Conservation (phyloP, 2,888 invertebrate genomes). For the Drosophila limbata region DNA sequence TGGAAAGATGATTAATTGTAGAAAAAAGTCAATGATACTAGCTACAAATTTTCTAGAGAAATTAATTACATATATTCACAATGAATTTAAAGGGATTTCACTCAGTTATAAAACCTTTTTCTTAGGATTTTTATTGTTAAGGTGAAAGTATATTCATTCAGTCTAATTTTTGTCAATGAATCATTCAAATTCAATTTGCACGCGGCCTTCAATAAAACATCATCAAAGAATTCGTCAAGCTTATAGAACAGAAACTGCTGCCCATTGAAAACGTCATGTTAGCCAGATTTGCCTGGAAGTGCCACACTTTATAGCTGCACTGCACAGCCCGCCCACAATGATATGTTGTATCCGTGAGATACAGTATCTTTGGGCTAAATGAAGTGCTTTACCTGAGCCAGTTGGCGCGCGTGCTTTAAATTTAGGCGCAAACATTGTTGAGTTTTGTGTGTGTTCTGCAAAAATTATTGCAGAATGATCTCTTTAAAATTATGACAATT, state of each 20-base stretch:
- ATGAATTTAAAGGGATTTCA: too few relatives aligned
- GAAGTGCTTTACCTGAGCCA: slow-evolving; percentile 80
- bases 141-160: neutral
- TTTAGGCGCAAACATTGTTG: slow-evolving; percentile 91
- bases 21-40: neutral
- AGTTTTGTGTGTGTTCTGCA: slow-evolving; percentile 67
- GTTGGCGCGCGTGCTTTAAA: slow-evolving; percentile 92
- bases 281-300: slow-evolving; percentile 28
- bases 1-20: slow-evolving; percentile 1
- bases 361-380: slow-evolving; percentile 16
- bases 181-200: slow-evolving; percentile 2
- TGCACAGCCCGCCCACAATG: slow-evolving; percentile 24
- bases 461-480: slow-evolving; percentile 37
- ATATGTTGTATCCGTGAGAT: slow-evolving; percentile 41
- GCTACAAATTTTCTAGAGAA: neutral
- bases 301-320: slow-evolving; percentile 10
- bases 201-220: slow-evolving; percentile 18
- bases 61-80: neutral
- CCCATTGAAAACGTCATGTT: slow-evolving; percentile 68
- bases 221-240: slow-evolving; percentile 39
- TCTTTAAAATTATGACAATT: slow-evolving; percentile 6
- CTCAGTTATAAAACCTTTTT: neutral
- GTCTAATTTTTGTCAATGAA: slow-evolving; percentile 10
- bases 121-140: too few relatives aligned
- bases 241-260: slow-evolving; percentile 22